Evolutionary conservation across 1,140 invertebrate species (phyloP).

Genomic region (Papilio glaucus): DNA sequence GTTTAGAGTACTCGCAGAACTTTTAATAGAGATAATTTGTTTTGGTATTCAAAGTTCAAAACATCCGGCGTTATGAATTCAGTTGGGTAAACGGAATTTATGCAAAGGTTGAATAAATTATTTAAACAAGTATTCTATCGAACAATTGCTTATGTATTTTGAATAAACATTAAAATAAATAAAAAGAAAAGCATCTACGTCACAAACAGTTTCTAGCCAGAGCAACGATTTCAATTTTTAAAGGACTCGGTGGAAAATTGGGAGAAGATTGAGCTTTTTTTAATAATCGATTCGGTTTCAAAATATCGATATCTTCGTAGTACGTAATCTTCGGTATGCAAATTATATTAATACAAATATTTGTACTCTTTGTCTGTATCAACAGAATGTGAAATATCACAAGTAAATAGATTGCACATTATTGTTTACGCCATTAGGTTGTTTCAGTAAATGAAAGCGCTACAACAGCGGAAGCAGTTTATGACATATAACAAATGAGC

Average conservation of each 20-base stretch:
- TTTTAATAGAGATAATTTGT: constrained; percentile 25
- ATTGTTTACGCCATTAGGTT: constrained; percentile 8
- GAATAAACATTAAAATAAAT: not conserved
- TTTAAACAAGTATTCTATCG: constrained; percentile 13
- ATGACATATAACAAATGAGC: constrained; percentile 23
- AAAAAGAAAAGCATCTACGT: not conserved
- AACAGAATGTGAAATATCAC: too few species aligned
- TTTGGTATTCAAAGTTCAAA: constrained; percentile 22
- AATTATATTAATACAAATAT: too few species aligned
- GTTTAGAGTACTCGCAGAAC: not conserved
- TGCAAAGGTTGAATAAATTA: constrained; percentile 20
- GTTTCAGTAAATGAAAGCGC: constrained; percentile 15
- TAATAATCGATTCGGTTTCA: too few species aligned
- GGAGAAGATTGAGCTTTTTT: too few species aligned
- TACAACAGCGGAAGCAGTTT: constrained; percentile 11
- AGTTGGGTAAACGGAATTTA: constrained; percentile 25
- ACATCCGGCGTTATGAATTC: constrained; percentile 24
- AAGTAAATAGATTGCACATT: not conserved
- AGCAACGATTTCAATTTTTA: too few species aligned
- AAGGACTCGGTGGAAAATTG: too few species aligned
- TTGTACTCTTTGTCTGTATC: too few species aligned
- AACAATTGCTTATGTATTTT: constrained; percentile 12
- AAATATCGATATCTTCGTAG: too few species aligned
- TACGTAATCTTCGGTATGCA: too few species aligned
- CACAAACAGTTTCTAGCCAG: too few species aligned